These are phyloP conservation scores for Halictus rubicundus DNA, from an alignment of 1,140 invertebrate species.

Conservation along the genomic window DNA sequence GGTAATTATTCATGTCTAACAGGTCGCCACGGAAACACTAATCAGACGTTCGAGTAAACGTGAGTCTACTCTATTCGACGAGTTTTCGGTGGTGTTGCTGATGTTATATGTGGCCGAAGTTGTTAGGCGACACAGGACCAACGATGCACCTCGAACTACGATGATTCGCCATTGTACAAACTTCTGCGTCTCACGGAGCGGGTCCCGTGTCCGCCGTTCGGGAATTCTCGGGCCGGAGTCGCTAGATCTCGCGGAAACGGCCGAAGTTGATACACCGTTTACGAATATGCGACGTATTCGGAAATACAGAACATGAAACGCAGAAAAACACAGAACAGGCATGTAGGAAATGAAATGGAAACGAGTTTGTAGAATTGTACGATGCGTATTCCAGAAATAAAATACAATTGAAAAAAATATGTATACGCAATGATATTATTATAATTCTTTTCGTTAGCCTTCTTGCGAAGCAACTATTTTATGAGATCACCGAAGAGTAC, in stretches of 20 bases:
- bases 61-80: background rate
- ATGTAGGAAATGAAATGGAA: background rate
- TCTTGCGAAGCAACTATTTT: background rate
- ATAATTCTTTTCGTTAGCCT: background rate
- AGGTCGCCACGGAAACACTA: background rate
- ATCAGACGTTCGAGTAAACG: background rate
- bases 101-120: conserved; percentile 1
- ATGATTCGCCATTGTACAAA: conserved; percentile 23
- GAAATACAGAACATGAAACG: background rate
- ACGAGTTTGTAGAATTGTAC: background rate
- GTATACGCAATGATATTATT: background rate
- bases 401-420: background rate
- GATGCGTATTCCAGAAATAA: background rate
- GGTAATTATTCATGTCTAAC: background rate
- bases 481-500: background rate
- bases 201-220: background rate
- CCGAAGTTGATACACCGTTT: conserved; percentile 3
- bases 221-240: background rate
- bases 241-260: conserved; percentile 11
- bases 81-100: background rate
- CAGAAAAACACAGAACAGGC: too few relatives aligned
- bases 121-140: background rate
- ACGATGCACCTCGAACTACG: conserved; percentile 4
- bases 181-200: background rate
- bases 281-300: too few relatives aligned